Evolutionary conservation across 1,140 invertebrate species (phyloP).

Genomic region (Orussus abietinus): DNA sequence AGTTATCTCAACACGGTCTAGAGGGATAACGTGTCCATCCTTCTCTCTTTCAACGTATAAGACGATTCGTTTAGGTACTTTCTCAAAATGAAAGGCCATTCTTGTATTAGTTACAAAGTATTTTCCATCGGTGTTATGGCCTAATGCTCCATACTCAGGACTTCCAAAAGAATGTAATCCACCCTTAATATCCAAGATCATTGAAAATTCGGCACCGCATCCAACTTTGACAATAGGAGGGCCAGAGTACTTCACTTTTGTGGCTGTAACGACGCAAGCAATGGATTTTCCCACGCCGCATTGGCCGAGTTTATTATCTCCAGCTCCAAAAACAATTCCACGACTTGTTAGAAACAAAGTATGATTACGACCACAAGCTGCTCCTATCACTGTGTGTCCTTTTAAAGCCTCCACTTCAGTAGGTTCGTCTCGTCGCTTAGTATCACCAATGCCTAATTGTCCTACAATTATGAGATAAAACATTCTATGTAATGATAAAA

Average conservation of each 20-base stretch:
- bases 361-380: conserved; percentile 82
- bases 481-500: conserved; percentile 46
- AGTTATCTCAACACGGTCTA: conserved; percentile 83
- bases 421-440: conserved; percentile 69
- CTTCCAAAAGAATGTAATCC: conserved; percentile 86
- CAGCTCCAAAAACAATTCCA: conserved; percentile 81
- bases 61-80: conserved; percentile 77
- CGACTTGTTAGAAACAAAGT: conserved; percentile 83
- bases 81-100: conserved; percentile 80
- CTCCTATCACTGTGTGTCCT: conserved; percentile 76
- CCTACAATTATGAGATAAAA: conserved; percentile 69
- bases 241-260: conserved; percentile 69
- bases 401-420: conserved; percentile 70
- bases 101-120: conserved; percentile 89
- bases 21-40: conserved; percentile 77
- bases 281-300: conserved; percentile 80
- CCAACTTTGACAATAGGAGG: conserved; percentile 79
- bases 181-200: conserved; percentile 86
- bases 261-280: conserved; percentile 65
- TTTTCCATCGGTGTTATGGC: conserved; percentile 91
- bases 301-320: conserved; percentile 88
- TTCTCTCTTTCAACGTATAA: conserved; percentile 85
- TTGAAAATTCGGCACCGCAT: conserved; percentile 88
- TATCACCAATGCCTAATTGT: conserved; percentile 83
- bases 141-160: conserved; percentile 88